phyloP scores from a whole-genome alignment of 1,140 invertebrate genomes.

The Tetramorium simillimum region DNA sequence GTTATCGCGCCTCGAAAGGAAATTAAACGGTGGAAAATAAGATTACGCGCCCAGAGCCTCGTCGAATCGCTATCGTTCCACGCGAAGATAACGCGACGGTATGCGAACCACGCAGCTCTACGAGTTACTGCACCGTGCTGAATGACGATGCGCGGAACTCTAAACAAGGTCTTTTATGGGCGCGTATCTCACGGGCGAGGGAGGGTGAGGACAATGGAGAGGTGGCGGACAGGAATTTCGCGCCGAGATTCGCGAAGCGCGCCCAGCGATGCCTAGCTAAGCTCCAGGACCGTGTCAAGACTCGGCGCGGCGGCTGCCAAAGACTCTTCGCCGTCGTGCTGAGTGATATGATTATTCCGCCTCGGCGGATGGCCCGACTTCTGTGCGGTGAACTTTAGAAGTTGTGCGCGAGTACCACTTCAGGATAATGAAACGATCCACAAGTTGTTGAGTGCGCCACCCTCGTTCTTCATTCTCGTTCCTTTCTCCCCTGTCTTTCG shows the following conservation, averaged over 20 bases:
- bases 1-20: slow-evolving; percentile 40
- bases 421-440: slow-evolving; percentile 82
- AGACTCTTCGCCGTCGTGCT: slow-evolving; percentile 53
- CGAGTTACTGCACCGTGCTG: slow-evolving; percentile 39
- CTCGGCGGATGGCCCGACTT: slow-evolving; percentile 75
- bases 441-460: slow-evolving; percentile 78
- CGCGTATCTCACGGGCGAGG: background rate
- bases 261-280: slow-evolving; percentile 28
- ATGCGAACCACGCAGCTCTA: slow-evolving; percentile 50
- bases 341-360: slow-evolving; percentile 81
- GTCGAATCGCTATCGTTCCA: background rate
- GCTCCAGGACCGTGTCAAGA: slow-evolving; percentile 66
- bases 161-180: slow-evolving; percentile 26
- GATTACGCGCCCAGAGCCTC: background rate
- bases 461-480: slow-evolving; percentile 5
- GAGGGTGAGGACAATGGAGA: background rate
- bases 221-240: slow-evolving; percentile 62
- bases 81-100: slow-evolving; percentile 49
- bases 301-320: slow-evolving; percentile 60
- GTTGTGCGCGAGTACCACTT: slow-evolving; percentile 77
- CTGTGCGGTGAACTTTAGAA: slow-evolving; percentile 78
- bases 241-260: slow-evolving; percentile 53
- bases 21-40: slow-evolving; percentile 37
- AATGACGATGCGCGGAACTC: slow-evolving; percentile 27
- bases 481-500: slow-evolving; percentile 30